Evolutionary conservation across 2,113 vertebrate genomes (phyloP), one percentile per base, ranked within the genome.

Genomic region (Antennarius striatus): DNA sequence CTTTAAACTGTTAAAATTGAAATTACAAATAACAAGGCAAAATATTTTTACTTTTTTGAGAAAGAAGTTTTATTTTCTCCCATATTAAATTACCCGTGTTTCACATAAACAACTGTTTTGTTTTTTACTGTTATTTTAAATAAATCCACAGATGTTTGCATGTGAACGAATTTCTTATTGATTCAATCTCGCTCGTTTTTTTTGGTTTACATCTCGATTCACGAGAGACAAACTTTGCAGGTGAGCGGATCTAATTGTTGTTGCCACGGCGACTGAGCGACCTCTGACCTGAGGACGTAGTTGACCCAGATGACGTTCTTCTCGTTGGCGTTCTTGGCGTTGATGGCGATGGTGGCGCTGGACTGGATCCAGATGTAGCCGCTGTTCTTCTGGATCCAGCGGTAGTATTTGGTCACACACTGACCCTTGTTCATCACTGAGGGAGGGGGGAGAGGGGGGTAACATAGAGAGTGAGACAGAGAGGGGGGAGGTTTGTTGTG

Each of bases 331-430:
- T 98, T 99, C 95, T 99, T 99, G 91, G 95, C 94, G 17, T 99
- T 99, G 84, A 99, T 92, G 72, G 96, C 93, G 63, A 98, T 96
- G 84, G 98, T 99, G 86, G 98, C 98, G 32, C 96, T 95, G 75
- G 98, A 99, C 92, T 99, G 98, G 91, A 99, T 98, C 98, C 98
- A 99, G 86, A 99, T 97, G 81, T 98, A 99, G 17, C 98, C 98
- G 53, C 95, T 91, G 0, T 95, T 98, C 91, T 98, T 99, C 94
- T 99, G 98, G 93, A 99, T 98, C 97, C 97, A 99, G 9, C 98
- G 95, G 81, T 99, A 99, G 87, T 99, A 99, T 86, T 98, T 98
- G 0, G 98, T 99, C 89, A 99, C 96, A 87, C 95, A 96, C 81
- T 99, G 98, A 69, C 98, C 98, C 88, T 99, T 99, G 81, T 98